A percentile compares a stretch with the other conserved stretches of the same genome.
Evolutionary conservation across 2,888 invertebrate genomes (phyloP).

Genomic region (Cerastoderma edule): DNA sequence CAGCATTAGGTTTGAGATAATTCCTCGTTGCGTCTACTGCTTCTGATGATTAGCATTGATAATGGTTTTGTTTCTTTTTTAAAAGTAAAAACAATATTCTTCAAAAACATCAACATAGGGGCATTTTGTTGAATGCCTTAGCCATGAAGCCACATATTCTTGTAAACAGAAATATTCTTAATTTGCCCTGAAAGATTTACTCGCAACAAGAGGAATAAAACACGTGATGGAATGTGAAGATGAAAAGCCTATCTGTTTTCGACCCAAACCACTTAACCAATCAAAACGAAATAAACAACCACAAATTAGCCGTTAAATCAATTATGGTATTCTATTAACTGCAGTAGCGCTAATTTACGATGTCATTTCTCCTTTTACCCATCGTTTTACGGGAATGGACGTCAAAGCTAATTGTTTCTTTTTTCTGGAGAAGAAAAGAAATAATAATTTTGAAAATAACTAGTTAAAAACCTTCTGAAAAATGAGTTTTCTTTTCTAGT

Average conservation of each 20-base stretch:
- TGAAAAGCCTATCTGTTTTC: constrained; percentile 28
- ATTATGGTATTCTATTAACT: constrained; percentile 30
- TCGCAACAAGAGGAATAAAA: constrained; percentile 1
- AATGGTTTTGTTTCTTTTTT: no score
- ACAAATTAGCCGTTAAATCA: constrained; percentile 53
- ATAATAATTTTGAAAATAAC: constrained; percentile 1
- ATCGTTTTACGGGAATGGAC: constrained; percentile 11
- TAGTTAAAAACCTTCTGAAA: no score
- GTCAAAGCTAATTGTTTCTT: constrained; percentile 14
- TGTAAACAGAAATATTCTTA: no score
- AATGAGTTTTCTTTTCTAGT: no score
- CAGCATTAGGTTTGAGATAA: no score
- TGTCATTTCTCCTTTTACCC: constrained; percentile 22
- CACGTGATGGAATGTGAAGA: constrained; percentile 19
- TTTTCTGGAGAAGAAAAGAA: not conserved
- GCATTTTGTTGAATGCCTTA: no score
- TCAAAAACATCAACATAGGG: no score
- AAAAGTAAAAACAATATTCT: no score
- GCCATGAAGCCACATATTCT: no score
- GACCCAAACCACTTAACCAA: constrained; percentile 26
- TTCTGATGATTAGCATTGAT: no score
- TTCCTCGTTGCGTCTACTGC: no score
- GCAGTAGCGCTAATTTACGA: constrained; percentile 18
- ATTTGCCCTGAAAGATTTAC: constrained; percentile 11
- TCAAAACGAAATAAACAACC: constrained; percentile 49